Conservation (phyloP, 2,797 vertebrate genomes). For the Tauraco hartlaubi region DNA sequence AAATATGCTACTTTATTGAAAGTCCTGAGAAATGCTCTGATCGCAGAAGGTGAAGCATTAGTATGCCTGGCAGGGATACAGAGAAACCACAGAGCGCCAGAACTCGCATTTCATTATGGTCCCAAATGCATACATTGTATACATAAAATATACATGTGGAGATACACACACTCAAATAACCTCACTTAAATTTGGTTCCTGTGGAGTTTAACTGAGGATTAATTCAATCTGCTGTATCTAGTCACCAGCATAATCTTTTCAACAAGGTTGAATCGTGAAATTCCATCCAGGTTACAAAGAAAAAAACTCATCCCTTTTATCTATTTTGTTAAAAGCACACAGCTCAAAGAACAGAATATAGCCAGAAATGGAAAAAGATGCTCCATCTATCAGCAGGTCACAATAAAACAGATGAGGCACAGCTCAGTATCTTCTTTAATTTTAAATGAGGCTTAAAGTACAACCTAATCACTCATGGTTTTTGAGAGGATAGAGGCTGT, state of each 20-base stretch:
- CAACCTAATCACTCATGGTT: neutral
- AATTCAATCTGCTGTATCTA: neutral
- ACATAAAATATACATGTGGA: neutral
- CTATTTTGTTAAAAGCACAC: neutral
- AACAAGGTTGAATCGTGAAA: neutral
- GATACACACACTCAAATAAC: neutral
- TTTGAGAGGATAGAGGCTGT: neutral
- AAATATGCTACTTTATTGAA: constrained; percentile 64
- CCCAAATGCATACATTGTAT: neutral
- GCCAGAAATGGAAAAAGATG: neutral
- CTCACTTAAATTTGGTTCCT: neutral
- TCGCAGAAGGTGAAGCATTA: constrained; percentile 65
- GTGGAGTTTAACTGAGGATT: neutral
- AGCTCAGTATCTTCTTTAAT: neutral
- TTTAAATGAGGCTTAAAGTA: neutral
- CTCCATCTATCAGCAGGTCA: neutral
- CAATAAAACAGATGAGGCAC: neutral
- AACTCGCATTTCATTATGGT: neutral
- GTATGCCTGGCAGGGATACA: constrained; percentile 61
- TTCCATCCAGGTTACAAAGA: neutral
- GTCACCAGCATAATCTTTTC: neutral
- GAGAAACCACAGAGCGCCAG: constrained; percentile 30
- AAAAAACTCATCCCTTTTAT: neutral
- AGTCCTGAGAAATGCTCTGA: constrained; percentile 63
- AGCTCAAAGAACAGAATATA: neutral